Conservation (phyloP, 2,888 invertebrate species). For the Lochmaea crataegi region DNA sequence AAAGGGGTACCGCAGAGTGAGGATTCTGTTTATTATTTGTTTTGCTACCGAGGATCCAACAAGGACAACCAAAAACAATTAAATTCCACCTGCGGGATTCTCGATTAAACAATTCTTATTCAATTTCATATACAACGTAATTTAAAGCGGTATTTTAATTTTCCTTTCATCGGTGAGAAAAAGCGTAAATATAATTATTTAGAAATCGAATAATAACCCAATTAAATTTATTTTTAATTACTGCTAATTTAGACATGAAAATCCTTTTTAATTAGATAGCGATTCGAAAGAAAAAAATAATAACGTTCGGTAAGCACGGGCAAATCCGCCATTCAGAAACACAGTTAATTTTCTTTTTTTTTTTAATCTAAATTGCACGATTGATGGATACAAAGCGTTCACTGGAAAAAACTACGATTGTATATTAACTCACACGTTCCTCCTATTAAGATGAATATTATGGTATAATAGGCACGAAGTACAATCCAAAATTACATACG, state of each 20-base stretch:
- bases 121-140: background rate
- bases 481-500: slow-evolving; percentile 10
- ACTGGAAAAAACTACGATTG: slow-evolving; percentile 42
- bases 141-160: background rate
- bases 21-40: too few species aligned
- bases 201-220: slow-evolving; percentile 9
- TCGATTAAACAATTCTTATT: background rate
- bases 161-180: slow-evolving; percentile 4
- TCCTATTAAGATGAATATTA: slow-evolving; percentile 32
- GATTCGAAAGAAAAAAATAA: slow-evolving; percentile 13
- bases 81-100: background rate
- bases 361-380: slow-evolving; percentile 53
- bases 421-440: slow-evolving; percentile 46
- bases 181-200: slow-evolving; percentile 7
- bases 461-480: slow-evolving; percentile 5
- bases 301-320: slow-evolving; percentile 21
- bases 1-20: too few species aligned
- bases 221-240: slow-evolving; percentile 6
- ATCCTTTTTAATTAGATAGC: slow-evolving; percentile 15
- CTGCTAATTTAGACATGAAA: slow-evolving; percentile 6
- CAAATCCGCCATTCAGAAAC: slow-evolving; percentile 35
- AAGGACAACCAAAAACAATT: background rate
- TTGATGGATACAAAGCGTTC: slow-evolving; percentile 49
- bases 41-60: too few species aligned
- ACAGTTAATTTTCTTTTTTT: slow-evolving; percentile 45